Base-by-base conservation (phyloP, 2,888 invertebrate genomes). In the Ametastegia equiseti region DNA sequence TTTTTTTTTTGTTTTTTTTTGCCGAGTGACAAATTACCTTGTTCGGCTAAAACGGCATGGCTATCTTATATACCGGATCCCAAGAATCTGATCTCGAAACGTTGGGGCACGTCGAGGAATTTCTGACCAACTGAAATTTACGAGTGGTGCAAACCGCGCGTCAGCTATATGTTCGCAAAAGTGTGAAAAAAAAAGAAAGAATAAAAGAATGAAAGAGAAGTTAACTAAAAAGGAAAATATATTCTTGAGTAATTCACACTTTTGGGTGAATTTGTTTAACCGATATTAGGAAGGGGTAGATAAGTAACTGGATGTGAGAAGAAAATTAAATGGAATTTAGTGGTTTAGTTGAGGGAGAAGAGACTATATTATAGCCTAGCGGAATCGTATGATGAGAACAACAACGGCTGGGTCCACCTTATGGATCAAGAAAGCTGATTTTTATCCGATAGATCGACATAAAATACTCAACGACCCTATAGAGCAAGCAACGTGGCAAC, bases 31-130 rank as follows among this genome's bases (percentile, higher is more conserved):
- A 75, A 75, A 75, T 54, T 75, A 15, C 54, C 75, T 50, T 71
- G 71, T 71, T 47, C 71, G 30, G n/a, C 19, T 6, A 47, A 71
- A 71, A 71, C 27, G 75, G 19, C 75, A 7, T 7, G 27, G 45
- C 6, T 71, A 47, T 71, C 47, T 11, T 47, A n/a, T n/a, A n/a
- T n/a, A 71, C n/a, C 71, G 27, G 19, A n/a, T 2, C 13, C 15
- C 36, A 50, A 54, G 75, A 75, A 75, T 75, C 75, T 75, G 75
- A 75, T 75, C 54, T 54, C 75, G 50, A 54, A 75, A 75, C 33
- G 39, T 39, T 19, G 47, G 30, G 19, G 19, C 33, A 33, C n/a
- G 71, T 67, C n/a, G 15, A 60, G 60, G 36, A 39, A 67, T 67
- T 39, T 67, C 39, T 9, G 9, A 15, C 30, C 9, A 9, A 36